phyloP scores from a whole-genome alignment of 2,888 invertebrate species.

The Hyalella azteca region DNA sequence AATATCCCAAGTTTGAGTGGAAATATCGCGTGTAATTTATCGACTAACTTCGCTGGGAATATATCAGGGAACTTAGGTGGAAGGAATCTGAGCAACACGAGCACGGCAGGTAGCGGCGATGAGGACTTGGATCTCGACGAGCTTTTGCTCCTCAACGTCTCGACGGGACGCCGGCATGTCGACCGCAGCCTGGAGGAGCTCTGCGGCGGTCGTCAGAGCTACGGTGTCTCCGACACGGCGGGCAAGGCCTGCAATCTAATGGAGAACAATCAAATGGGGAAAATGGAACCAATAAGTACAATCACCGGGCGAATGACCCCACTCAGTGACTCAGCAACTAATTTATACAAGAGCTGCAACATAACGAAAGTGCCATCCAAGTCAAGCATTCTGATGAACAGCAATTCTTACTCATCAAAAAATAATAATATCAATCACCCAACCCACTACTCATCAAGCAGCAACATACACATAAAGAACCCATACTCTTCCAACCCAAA shows the following conservation, averaged over 20 bases:
- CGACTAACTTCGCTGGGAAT: conserved; percentile 12
- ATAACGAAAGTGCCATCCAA: neutral
- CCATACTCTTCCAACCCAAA: conserved; percentile 20
- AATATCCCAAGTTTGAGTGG: conserved; percentile 39
- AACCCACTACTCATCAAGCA: conserved; percentile 31
- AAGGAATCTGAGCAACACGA: conserved; percentile 33
- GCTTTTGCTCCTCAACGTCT: conserved; percentile 16
- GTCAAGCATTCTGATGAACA: neutral
- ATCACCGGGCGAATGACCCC: conserved; percentile 31
- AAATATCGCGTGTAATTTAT: conserved; percentile 34
- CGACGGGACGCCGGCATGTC: neutral
- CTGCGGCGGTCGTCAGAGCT: conserved; percentile 17
- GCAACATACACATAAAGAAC: neutral
- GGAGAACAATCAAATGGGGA: neutral
- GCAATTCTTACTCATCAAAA: conserved; percentile 3
- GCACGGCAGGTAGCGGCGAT: conserved; percentile 30
- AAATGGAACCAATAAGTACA: conserved; percentile 18
- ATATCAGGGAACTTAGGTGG: conserved; percentile 30
- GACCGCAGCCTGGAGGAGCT: conserved; percentile 22
- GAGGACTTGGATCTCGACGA: conserved; percentile 38
- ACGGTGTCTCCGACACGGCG: neutral
- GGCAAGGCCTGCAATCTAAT: neutral
- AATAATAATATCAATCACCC: neutral
- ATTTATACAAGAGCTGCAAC: conserved; percentile 33
- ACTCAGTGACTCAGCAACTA: conserved; percentile 33